A percentile compares a stretch with the other conserved stretches of the same genome.
Evolutionary conservation across 2,113 vertebrate species (phyloP).

Genomic region (Hylia prasina): DNA sequence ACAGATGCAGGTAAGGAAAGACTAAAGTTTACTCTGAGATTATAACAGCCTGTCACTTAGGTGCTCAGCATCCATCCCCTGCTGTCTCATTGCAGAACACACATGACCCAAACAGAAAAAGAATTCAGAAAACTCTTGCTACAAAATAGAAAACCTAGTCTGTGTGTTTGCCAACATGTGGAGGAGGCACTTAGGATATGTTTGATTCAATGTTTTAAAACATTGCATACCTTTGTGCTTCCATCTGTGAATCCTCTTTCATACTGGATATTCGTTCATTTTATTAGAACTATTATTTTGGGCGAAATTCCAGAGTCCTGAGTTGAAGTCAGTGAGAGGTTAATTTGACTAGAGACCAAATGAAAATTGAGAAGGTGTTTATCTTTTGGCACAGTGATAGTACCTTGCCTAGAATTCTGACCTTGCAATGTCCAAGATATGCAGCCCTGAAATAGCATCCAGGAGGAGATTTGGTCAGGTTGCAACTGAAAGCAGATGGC

Average conservation of each 20-base stretch:
- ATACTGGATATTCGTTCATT: background rate
- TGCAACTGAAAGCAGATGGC: conserved; percentile 44
- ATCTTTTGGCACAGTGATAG: conserved; percentile 16
- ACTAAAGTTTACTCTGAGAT: background rate
- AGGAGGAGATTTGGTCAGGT: conserved; percentile 26
- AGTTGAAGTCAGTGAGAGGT: conserved; percentile 17
- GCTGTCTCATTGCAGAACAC: background rate
- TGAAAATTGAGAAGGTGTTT: conserved; percentile 29
- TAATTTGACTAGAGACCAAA: conserved; percentile 15
- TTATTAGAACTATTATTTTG: background rate
- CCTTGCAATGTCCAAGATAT: conserved; percentile 38
- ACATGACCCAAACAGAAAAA: background rate
- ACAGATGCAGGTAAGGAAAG: background rate
- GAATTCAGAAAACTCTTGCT: background rate
- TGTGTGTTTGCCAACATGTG: background rate
- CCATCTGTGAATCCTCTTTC: background rate
- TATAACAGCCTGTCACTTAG: background rate
- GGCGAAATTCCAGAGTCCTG: background rate
- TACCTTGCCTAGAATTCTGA: conserved; percentile 42
- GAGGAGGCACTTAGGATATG: background rate
- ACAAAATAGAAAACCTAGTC: background rate
- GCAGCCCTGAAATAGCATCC: conserved; percentile 34
- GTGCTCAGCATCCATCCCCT: background rate
- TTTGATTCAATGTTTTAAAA: background rate
- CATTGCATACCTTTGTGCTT: background rate